Percentiles rank a stretch among this genome's conserved stretches.
Conservation (phyloP, 1,140 invertebrate genomes). For the Platyscapa corneri region DNA sequence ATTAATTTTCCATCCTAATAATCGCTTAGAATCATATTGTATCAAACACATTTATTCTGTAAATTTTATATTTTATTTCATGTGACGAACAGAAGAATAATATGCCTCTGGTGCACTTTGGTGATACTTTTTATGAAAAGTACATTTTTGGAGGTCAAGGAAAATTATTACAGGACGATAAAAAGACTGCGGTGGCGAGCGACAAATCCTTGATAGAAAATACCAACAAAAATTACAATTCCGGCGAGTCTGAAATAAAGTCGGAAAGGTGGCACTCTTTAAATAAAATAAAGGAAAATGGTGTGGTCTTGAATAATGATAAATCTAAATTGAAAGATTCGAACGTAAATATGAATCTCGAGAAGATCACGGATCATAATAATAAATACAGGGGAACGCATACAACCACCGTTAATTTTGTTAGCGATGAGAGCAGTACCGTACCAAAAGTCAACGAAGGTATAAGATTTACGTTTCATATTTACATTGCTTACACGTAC, state of each 20-base stretch:
- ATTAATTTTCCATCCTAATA: too few species aligned
- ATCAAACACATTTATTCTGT: too few species aligned
- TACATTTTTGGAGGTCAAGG: conserved; percentile 60
- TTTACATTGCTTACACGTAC: background rate
- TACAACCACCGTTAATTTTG: conserved; percentile 36
- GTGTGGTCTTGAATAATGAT: background rate
- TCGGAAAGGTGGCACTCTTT: conserved; percentile 5
- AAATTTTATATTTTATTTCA: background rate
- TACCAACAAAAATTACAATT: background rate
- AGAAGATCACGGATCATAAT: background rate
- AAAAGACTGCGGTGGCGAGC: background rate
- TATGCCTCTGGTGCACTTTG: conserved; percentile 74
- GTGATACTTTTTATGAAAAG: conserved; percentile 74
- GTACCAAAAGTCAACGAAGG: conserved; percentile 28
- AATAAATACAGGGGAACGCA: conserved; percentile 17
- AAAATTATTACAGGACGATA: conserved; percentile 18
- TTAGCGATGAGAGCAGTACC: conserved; percentile 19
- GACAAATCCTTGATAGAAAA: conserved; percentile 22
- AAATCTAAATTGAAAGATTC: background rate
- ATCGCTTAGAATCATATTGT: too few species aligned
- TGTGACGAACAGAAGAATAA: conserved; percentile 64
- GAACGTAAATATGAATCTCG: background rate
- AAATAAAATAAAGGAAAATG: background rate
- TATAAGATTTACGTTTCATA: background rate
- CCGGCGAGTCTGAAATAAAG: background rate